Conservation (phyloP, 2,888 invertebrate genomes). For the Drosophila mettleri region DNA sequence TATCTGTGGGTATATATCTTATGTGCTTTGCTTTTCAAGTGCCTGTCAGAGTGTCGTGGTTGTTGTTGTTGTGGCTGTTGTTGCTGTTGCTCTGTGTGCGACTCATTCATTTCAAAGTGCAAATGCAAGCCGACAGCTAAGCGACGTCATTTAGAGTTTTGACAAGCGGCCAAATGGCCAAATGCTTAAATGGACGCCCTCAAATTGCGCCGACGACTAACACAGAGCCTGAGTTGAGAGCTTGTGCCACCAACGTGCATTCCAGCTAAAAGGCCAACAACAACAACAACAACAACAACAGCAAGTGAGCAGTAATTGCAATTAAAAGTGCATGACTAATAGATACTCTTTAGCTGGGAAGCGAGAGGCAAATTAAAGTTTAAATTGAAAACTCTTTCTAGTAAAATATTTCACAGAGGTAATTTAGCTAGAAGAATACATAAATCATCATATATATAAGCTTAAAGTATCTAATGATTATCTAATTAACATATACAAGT, state of each 20-base stretch:
- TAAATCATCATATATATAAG: not conserved
- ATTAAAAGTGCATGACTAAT: not conserved
- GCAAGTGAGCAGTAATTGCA: conserved; percentile 16
- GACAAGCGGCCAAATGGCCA: conserved; percentile 74
- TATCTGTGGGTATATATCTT: conserved; percentile 10
- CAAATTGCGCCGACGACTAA: conserved; percentile 48
- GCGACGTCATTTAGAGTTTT: conserved; percentile 80
- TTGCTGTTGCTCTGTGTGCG: conserved; percentile 33
- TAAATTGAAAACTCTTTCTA: not conserved
- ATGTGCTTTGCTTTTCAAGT: conserved; percentile 60
- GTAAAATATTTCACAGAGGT: not conserved
- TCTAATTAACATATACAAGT: not conserved
- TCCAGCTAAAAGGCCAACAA: conserved; percentile 54
- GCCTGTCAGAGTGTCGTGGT: conserved; percentile 63
- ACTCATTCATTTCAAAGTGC: conserved; percentile 74
- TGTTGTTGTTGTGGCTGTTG: conserved; percentile 21
- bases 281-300: conserved; percentile 20
- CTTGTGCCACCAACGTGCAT: conserved; percentile 73
- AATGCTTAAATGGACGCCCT: conserved; percentile 66
- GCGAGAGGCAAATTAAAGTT: not conserved
- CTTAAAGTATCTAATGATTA: not conserved
- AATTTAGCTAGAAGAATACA: not conserved
- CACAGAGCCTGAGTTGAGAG: conserved; percentile 43
- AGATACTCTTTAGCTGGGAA: conserved; percentile 11
- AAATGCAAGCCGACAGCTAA: conserved; percentile 79